Base-by-base conservation (phyloP, 1,140 invertebrate genomes). In the Thrips palmi region DNA sequence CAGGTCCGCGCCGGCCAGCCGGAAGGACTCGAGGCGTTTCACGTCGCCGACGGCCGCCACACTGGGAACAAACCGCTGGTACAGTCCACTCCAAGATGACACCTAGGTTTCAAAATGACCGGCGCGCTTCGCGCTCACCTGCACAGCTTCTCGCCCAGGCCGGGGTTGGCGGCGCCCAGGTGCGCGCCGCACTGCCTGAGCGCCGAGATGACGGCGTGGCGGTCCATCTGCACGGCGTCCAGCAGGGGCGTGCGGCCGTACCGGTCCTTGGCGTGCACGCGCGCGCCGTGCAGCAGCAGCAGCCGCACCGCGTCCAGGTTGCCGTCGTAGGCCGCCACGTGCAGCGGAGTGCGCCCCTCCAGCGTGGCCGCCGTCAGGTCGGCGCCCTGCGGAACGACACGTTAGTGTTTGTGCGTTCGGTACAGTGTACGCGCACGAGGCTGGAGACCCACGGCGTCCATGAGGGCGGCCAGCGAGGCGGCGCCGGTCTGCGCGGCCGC, bases 201-300 rank as follows among this genome's bases (percentile, higher is more conserved):
- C 2, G 71, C 14, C 28, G 62, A 55, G 23, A 77, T 71, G 22
- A 76, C 70, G 43, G 70, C 65, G 37, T 71, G 56, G 39, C 60
- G 58, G 50, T 76, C 67, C 37, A 59, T 56, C 27, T 68, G 54
- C n/a, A 78, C 61, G 1, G 77, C 74, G 41, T 72, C 67, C 14
- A 64, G 56, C 2, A 78, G 49, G 1, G 75, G 64, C 0, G 73
- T 69, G 29, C 65, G 62, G 40, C 68, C 65, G 33, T 55, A 63
- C 53, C 62, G 62, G 47, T 83, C 81, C 50, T 71, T 72, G 23
- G 70, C 58, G 46, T 91, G 85, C n/a, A 92, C 80, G 35, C 72
- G 81, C 0, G 81, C 83, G 1, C 88, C 88, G 47, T 83, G 71
- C 28, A 69, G 63, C 14, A 93, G 55, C 6, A 93, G 58, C 58